Evolutionary conservation across 2,888 invertebrate genomes (phyloP).

Genomic region (Eilema depressum): DNA sequence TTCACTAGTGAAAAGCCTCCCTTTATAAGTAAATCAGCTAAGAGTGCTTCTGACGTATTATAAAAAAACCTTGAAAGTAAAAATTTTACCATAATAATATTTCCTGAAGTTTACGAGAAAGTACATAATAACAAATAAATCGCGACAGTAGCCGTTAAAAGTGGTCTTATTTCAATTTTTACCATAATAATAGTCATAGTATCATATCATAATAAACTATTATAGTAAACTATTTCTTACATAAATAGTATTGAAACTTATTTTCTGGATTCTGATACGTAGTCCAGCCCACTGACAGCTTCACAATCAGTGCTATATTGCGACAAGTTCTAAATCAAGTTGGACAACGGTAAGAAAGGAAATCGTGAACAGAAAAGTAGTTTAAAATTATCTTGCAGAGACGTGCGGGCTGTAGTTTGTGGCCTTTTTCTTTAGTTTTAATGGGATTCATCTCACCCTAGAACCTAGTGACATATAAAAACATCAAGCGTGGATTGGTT

Average conservation of each 20-base stretch:
- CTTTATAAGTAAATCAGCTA: no score
- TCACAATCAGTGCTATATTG: background rate
- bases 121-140: no score
- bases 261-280: background rate
- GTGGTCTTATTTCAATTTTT: no score
- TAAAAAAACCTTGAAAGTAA: no score
- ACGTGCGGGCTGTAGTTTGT: background rate
- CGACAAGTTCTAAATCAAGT: background rate
- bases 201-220: background rate
- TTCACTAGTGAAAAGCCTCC: no score
- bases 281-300: background rate
- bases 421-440: background rate
- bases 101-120: no score
- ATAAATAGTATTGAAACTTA: background rate
- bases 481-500: no score
- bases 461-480: no score
- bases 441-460: background rate
- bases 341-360: background rate
- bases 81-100: background rate
- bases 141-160: no score
- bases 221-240: background rate
- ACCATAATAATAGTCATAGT: background rate
- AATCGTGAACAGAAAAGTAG: background rate
- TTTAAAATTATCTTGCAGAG: background rate
- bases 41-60: no score